Conservation (phyloP, 1,140 invertebrate genomes). For the Heliconius eleuchia region DNA sequence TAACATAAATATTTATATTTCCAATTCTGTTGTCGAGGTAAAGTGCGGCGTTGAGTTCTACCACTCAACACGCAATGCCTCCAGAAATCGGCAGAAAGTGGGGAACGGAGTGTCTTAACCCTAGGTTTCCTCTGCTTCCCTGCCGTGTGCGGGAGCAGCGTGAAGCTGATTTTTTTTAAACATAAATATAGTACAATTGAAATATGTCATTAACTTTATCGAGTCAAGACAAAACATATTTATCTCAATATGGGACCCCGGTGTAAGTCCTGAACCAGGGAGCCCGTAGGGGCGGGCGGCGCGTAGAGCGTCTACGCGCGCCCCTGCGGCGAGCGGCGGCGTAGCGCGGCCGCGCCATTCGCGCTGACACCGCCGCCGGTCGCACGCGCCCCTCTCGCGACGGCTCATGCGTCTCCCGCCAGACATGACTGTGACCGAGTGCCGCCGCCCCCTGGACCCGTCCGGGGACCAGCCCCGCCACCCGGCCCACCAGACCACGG, state of each 20-base stretch:
- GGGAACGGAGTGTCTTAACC: too few species aligned
- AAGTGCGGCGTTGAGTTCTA: too few species aligned
- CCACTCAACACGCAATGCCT: too few species aligned
- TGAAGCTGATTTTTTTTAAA: too few species aligned
- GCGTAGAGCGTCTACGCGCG: constrained; percentile 63
- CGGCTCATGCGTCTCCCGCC: constrained; percentile 65
- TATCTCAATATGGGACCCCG: neutral
- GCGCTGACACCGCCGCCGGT: constrained; percentile 71
- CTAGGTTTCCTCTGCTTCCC: too few species aligned
- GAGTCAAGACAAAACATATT: neutral
- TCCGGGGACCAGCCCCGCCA: constrained; percentile 45
- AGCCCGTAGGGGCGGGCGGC: constrained; percentile 66
- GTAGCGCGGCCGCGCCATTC: constrained; percentile 71
- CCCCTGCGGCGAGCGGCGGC: constrained; percentile 54
- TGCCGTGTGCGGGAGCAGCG: too few species aligned
- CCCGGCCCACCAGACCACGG: constrained; percentile 47
- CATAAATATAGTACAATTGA: too few species aligned
- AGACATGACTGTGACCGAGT: constrained; percentile 76
- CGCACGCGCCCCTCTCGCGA: constrained; percentile 66
- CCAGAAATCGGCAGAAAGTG: too few species aligned
- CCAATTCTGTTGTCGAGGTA: too few species aligned
- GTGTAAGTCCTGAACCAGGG: constrained; percentile 2
- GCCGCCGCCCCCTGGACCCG: constrained; percentile 55
- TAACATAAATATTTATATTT: too few species aligned
- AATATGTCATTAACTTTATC: neutral